Evolutionary conservation across 1,140 invertebrate species (phyloP), one percentile per base, ranked within the genome.

Genomic region (Chlorops oryzae): DNA sequence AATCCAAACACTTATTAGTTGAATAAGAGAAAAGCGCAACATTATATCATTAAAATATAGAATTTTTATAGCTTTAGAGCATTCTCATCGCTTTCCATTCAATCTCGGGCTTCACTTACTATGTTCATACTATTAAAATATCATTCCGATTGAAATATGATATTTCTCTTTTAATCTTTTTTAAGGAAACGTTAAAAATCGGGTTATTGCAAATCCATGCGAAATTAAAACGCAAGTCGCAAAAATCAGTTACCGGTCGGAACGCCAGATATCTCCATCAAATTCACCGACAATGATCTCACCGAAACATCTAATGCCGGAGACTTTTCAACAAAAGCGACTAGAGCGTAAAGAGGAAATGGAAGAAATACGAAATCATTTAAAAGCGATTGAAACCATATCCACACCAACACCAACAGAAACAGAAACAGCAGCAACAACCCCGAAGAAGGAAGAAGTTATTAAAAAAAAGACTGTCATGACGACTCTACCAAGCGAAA

Each of bases 321-420:
- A 34, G 17, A 38, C 40, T 27, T 52, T 52, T 41, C 22, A 18
- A 4, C 32, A 47, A 22, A 47, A 47, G 23, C 47, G 43, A 37
- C 17, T 41, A 18, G 39, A 52, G 17, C 27, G 45, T 7, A 45
- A 52, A 20, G 15, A 52, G 28, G 45, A 52, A 52, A 25, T 47
- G 3, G 24, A 32, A 20, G 45, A 42, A 21, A 41, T 52, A 21
- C 39, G 47, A 9, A 27, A 38, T 21, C 40, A 42, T 28, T 27
- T 52, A 42, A 47, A 40, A 7, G 38, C 41, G 35, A 52, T 47
- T 20, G 25, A 27, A 24, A 47, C 28, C 9, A 10, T 15, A 32
- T 10, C 28, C 9, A 15, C 9, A 10, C 28, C 28, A 15, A 32
- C 15, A 15, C 46, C 46, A 9, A 4, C 32, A 27, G 25, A 47